Percentiles rank a stretch among this genome's conserved stretches.
Conservation (phyloP, 2,888 invertebrate genomes). For the Yponomeuta malinellus region DNA sequence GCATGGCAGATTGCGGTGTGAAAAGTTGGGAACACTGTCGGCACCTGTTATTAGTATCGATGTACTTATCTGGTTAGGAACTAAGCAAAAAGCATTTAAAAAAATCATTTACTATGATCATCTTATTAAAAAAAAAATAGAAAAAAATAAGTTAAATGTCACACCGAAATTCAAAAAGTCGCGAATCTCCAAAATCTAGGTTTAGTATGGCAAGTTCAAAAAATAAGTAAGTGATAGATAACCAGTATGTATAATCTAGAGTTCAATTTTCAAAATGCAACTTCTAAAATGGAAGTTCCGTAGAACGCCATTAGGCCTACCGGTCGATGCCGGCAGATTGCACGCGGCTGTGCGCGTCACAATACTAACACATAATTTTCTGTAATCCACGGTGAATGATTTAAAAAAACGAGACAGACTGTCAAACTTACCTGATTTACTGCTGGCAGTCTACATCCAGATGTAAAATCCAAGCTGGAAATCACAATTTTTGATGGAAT, state of each 20-base stretch:
- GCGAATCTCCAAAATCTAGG: too few relatives aligned
- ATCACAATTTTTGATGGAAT: slow-evolving; percentile 13
- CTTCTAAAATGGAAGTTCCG: not conserved
- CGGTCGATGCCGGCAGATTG: slow-evolving; percentile 17
- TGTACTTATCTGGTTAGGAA: too few relatives aligned
- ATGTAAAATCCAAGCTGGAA: slow-evolving; percentile 49
- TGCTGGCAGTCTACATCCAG: slow-evolving; percentile 48
- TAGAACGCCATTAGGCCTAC: slow-evolving; percentile 40
- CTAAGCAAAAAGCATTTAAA: too few relatives aligned
- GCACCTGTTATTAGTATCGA: too few relatives aligned
- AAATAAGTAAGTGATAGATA: not conserved
- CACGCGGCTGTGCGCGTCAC: slow-evolving; percentile 16
- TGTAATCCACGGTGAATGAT: slow-evolving; percentile 17
- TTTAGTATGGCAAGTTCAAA: too few relatives aligned
- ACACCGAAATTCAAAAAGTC: too few relatives aligned
- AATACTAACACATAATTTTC: slow-evolving; percentile 13
- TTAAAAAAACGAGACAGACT: slow-evolving; percentile 25
- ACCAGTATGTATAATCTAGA: not conserved
- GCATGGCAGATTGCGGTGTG: too few relatives aligned
- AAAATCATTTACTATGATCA: too few relatives aligned
- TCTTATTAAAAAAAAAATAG: too few relatives aligned
- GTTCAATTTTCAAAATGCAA: not conserved
- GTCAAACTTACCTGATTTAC: slow-evolving; percentile 47
- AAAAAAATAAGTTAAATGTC: too few relatives aligned
- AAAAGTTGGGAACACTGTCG: too few relatives aligned